Base-by-base conservation (phyloP, 2,113 vertebrate genomes). In the Pleuronectes platessa region DNA sequence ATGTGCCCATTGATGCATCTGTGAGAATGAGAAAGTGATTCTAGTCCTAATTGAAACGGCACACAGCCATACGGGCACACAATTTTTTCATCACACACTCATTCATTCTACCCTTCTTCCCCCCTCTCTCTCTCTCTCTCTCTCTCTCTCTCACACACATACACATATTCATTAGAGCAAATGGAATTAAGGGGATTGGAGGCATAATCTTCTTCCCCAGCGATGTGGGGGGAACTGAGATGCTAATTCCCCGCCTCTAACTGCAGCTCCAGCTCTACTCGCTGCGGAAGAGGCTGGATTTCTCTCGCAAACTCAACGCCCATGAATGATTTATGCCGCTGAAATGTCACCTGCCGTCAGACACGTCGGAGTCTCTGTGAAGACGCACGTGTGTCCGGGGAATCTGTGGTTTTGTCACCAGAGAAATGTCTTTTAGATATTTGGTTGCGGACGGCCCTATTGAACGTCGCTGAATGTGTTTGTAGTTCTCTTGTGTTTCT, bases 141-240 rank as follows among this genome's bases (percentile, higher is more conserved):
- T 20, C 49, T 20, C 49, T 5, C 49, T 67, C 61, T 11, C 51
- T 49, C 51, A 27, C 58, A 27, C 70, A 27, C 61, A 37, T 65
- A 74, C 79, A 81, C 72, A 83, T 11, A 85, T 87, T 88, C 87
- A 91, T 93, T 87, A 89, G 86, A 79, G 87, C 78, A 88, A 93
- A 89, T 89, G 79, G 88, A 92, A 92, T 92, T 90, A 89, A 70
- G 70, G 82, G 88, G 86, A 90, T 91, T 91, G 82, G 70, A 83
- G 61, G 74, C 70, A 85, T 92, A 91, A 90, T 90, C 86, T 88
- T 63, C 81, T 82, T 91, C 86, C 87, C 77, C 7, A 54, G 84
- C 35, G 74, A 81, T 85, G 76, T 79, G 81, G 75, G 31, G 60
- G 68, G 81, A 84, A 88, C 71, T 72, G 53, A 89, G 85, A 79